Evolutionary conservation across 2,888 invertebrate genomes (phyloP), one percentile per base, ranked within the genome.

Genomic region (Meghimatium bilineatum): DNA sequence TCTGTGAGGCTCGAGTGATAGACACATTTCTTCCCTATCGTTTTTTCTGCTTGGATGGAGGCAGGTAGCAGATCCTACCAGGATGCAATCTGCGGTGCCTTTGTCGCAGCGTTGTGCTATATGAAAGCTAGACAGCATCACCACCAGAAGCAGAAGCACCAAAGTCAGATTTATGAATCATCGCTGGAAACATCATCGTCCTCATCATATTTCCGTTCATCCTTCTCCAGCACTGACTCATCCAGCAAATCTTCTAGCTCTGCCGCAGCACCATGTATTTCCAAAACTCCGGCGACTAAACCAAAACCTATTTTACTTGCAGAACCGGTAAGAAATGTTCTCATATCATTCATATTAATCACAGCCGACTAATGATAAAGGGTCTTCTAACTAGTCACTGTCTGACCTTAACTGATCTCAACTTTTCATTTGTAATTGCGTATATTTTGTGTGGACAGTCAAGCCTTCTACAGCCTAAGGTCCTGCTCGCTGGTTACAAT

Each of bases 61-160:
- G 82, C 85, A 56, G 66, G 87, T 23, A 82, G 86, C 44, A 87
- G 90, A 82, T 89, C 90, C 0, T 91, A 90, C 86, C 90, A 91
- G 85, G 90, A 90, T 87, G 90, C 90, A 23, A 88, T 91, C 56
- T 91, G 91, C 85, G 91, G 91, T 36, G 90, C 90, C n/a, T 86
- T 91, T 67, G 89, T 91, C 26, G 89, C 91, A 17, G 90, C 90
- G 67, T 88, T 91, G 89, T 91, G 91, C 85, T 91, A 91, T 82
- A 86, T 91, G 87, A 91, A 90, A 82, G 85, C 89, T 2, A 76
- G 89, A 71, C 88, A 89, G 34, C 52, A 83, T 2, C 83, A 72
- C 23, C n/a, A 74, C 3, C 74, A 74, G 32, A 88, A 89, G 34
- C 83, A 79, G 49, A 44, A 49, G 32, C 67, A 67, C 8, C 71